Evolutionary conservation across 35 echinoderm and acorn worm species (phyloP).

Genomic region (Nesometra sesokonis): DNA sequence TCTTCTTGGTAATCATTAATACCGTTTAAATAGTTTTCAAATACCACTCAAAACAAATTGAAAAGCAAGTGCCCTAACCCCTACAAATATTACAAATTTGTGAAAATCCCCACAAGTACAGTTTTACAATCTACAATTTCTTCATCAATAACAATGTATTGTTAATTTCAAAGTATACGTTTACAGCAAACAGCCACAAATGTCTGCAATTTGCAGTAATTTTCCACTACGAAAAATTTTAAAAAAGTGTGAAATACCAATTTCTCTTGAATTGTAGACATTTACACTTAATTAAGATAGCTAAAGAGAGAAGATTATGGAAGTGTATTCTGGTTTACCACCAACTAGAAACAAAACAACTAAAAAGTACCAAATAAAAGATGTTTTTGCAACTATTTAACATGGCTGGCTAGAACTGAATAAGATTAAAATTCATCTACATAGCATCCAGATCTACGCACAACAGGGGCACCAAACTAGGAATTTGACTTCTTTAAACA

Average conservation of each 20-base stretch:
- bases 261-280: background rate
- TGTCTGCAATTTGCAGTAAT: background rate
- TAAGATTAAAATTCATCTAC: background rate
- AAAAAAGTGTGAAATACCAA: background rate
- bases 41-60: too few relatives aligned
- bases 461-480: background rate
- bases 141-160: too few relatives aligned
- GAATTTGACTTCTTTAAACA: background rate
- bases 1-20: too few relatives aligned
- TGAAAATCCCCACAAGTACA: too few relatives aligned
- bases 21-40: too few relatives aligned
- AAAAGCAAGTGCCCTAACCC: too few relatives aligned
- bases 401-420: background rate
- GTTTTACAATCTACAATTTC: too few relatives aligned
- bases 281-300: background rate
- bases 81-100: too few relatives aligned
- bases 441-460: background rate
- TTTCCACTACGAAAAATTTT: background rate
- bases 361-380: background rate
- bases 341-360: background rate
- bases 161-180: too few relatives aligned
- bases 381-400: background rate
- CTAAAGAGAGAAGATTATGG: background rate
- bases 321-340: background rate
- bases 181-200: background rate